phyloP scores from a whole-genome alignment of 1,140 invertebrate species.

The Brachionus koreanus region DNA sequence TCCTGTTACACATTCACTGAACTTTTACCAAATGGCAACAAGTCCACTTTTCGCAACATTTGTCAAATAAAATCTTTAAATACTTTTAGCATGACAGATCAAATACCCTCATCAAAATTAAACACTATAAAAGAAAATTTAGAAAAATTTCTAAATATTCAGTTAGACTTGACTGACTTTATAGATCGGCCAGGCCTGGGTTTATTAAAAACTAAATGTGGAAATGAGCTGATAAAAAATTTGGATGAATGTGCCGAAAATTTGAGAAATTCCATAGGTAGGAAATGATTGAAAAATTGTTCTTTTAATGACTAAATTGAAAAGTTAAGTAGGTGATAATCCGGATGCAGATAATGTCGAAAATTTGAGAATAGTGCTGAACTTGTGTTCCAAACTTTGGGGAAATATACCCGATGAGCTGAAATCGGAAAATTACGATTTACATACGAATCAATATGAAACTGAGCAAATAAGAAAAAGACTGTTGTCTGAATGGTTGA shows the following conservation, averaged over 20 bases:
- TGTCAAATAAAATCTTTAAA: neutral
- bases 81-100: neutral
- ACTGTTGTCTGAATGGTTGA: conserved; percentile 1
- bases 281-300: neutral
- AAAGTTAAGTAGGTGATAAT: conserved; percentile 44
- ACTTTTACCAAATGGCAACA: neutral
- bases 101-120: conserved; percentile 10
- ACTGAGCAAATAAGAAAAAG: conserved; percentile 26
- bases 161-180: conserved; percentile 11
- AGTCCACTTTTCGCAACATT: neutral
- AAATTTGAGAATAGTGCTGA: neutral
- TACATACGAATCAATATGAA: neutral
- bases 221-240: neutral
- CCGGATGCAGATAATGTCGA: conserved; percentile 42
- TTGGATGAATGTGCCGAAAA: conserved; percentile 20
- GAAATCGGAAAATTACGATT: neutral
- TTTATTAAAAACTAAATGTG: neutral
- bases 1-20: conserved; percentile 1
- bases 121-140: neutral
- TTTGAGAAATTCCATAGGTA: conserved; percentile 34
- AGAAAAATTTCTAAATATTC: neutral
- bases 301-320: neutral
- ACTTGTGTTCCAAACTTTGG: conserved; percentile 10
- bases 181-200: neutral
- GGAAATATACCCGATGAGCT: conserved; percentile 12